Evolutionary conservation across 2,888 invertebrate species (phyloP).

Genomic region (Drosophila flavopinicola): DNA sequence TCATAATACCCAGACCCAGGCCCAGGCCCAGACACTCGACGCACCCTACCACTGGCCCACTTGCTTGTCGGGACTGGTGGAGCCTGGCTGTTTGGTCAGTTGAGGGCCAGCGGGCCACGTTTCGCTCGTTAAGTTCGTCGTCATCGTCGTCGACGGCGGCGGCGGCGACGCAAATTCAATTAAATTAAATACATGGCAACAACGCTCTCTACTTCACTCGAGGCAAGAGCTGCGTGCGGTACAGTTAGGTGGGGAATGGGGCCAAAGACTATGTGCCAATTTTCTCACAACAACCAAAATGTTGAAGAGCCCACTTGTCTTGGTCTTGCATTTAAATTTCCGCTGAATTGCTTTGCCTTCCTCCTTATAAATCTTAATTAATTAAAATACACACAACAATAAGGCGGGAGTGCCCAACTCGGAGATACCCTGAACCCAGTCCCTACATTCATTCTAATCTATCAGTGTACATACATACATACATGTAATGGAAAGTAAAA

Average conservation of each 20-base stretch:
- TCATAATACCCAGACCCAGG: conserved; percentile 66
- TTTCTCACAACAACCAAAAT: conserved; percentile 58
- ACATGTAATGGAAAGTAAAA: too few species aligned
- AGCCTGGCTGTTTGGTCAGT: conserved; percentile 10
- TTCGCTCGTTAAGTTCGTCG: conserved; percentile 72
- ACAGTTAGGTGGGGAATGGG: background rate
- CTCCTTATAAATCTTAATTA: conserved; percentile 80
- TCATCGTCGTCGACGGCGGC: conserved; percentile 44
- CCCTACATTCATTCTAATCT: too few species aligned
- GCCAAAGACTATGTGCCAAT: conserved; percentile 58
- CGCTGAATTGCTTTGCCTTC: conserved; percentile 62
- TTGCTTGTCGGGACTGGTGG: background rate
- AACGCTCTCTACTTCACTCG: conserved; percentile 37
- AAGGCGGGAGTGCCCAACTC: too few species aligned
- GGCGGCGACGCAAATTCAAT: conserved; percentile 73
- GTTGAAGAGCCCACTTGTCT: conserved; percentile 53
- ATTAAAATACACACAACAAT: conserved; percentile 73
- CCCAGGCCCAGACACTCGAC: background rate
- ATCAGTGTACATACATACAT: too few species aligned
- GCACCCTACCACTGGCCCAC: conserved; percentile 14
- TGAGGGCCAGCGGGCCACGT: conserved; percentile 49
- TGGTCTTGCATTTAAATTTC: conserved; percentile 75
- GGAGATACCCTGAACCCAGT: too few species aligned
- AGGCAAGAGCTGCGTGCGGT: conserved; percentile 7
- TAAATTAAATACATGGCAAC: conserved; percentile 78